These are phyloP conservation scores for Kryptopterus vitreolus DNA, from an alignment of 2,797 vertebrate species.

Conservation along the genomic window DNA sequence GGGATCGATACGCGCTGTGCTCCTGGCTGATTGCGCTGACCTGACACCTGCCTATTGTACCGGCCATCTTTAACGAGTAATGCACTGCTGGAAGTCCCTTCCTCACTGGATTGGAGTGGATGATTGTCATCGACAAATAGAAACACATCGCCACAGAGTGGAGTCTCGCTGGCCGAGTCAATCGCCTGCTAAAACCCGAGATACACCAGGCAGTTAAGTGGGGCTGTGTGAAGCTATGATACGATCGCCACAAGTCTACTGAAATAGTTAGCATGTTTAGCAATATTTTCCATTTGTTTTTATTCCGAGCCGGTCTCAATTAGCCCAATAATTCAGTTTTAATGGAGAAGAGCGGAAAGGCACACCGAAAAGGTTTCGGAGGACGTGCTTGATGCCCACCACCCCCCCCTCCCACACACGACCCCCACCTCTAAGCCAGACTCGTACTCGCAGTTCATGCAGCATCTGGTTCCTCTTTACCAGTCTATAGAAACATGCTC, in stretches of 20 bases:
- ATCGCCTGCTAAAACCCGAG: conserved; percentile 33
- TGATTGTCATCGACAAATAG: conserved; percentile 48
- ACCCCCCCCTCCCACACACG: too few relatives aligned
- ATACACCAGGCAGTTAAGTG: conserved; percentile 29
- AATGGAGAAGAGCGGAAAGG: conserved; percentile 44
- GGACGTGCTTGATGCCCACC: conserved; percentile 49
- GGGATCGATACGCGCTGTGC: conserved; percentile 51
- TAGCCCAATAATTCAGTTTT: conserved; percentile 53
- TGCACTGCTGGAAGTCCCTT: conserved; percentile 47
- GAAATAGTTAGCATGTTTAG: conserved; percentile 3
- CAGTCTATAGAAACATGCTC: conserved; percentile 56
- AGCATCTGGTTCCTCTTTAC: conserved; percentile 57
- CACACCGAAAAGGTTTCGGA: conserved; percentile 47
- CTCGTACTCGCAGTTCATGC: conserved; percentile 46
- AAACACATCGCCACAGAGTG: conserved; percentile 32
- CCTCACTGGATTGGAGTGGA: conserved; percentile 36
- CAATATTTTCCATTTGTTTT: conserved; percentile 45
- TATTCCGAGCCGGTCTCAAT: conserved; percentile 42
- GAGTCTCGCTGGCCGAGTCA: conserved; percentile 33
- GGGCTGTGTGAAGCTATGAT: conserved; percentile 23
- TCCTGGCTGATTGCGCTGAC: conserved; percentile 53
- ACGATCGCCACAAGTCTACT: conserved; percentile 22
- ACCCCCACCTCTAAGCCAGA: conserved; percentile 36
- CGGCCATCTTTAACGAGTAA: conserved; percentile 51
- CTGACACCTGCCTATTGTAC: conserved; percentile 57